Evolutionary conservation across 2,888 invertebrate species (phyloP).

Genomic region (Conistra vaccinii): DNA sequence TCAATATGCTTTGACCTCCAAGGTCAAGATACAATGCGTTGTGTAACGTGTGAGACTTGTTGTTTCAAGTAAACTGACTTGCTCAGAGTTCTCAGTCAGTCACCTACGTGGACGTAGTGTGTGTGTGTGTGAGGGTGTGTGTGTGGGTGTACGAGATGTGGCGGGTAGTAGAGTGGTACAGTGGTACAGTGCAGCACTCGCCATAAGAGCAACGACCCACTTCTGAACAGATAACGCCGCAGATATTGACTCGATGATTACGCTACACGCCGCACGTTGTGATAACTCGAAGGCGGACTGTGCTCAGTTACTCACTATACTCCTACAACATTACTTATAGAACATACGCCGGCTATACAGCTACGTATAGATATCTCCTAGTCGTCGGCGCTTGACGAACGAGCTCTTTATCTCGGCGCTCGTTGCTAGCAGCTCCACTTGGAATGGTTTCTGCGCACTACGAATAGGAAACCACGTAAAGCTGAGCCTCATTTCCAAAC

Average conservation of each 20-base stretch:
- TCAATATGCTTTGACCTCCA: constrained; percentile 54
- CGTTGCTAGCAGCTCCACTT: constrained; percentile 62
- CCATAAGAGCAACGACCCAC: constrained; percentile 80
- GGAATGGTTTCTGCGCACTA: constrained; percentile 42
- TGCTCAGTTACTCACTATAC: constrained; percentile 43
- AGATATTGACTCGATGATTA: constrained; percentile 80
- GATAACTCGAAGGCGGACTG: constrained; percentile 63
- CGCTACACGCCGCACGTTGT: constrained; percentile 60
- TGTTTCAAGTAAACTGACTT: constrained; percentile 37
- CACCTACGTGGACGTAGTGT: constrained; percentile 11
- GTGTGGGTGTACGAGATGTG: constrained; percentile 3
- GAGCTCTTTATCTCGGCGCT: constrained; percentile 66
- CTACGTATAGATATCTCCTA: constrained; percentile 40
- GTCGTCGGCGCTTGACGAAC: constrained; percentile 65
- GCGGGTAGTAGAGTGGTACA: neutral
- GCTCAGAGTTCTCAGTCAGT: constrained; percentile 14
- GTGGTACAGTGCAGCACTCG: constrained; percentile 22
- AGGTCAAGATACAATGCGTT: constrained; percentile 57
- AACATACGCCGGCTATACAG: constrained; percentile 27
- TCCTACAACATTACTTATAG: constrained; percentile 51
- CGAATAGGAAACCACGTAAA: constrained; percentile 39
- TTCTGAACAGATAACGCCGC: constrained; percentile 73
- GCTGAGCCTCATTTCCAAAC: constrained; percentile 62
- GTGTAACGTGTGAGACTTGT: constrained; percentile 48
- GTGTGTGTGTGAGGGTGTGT: neutral